Conservation (phyloP, 1,140 invertebrate genomes). For the Drosophila athabasca region DNA sequence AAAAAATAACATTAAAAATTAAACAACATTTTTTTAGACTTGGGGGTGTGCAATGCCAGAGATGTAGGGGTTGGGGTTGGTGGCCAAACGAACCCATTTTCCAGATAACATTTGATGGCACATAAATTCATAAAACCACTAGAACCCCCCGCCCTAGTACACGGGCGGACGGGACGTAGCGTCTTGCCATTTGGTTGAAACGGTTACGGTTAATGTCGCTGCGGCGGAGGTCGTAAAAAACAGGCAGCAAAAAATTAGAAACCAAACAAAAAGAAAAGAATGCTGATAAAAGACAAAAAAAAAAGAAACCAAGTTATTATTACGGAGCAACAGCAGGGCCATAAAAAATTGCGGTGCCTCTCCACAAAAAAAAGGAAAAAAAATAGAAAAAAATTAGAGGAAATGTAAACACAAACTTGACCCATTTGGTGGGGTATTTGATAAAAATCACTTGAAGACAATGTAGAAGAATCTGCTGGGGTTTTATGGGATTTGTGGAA, state of each 20-base stretch:
- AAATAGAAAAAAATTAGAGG: slow-evolving; percentile 1
- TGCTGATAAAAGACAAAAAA: slow-evolving; percentile 35
- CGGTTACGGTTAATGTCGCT: slow-evolving; percentile 75
- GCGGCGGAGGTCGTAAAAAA: slow-evolving; percentile 57
- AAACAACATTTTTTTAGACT: too few relatives aligned
- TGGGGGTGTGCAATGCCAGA: too few relatives aligned
- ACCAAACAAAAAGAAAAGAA: slow-evolving; percentile 38
- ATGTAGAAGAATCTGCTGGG: slow-evolving; percentile 5
- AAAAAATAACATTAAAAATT: too few relatives aligned
- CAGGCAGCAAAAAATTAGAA: slow-evolving; percentile 47
- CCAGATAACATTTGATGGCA: slow-evolving; percentile 73
- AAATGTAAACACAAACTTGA: slow-evolving; percentile 74
- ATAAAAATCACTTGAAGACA: slow-evolving; percentile 31
- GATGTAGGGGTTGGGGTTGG: too few relatives aligned
- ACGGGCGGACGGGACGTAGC: neutral
- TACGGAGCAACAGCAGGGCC: slow-evolving; percentile 21
- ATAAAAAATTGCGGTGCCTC: slow-evolving; percentile 48
- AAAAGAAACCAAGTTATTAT: slow-evolving; percentile 29
- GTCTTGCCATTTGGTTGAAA: slow-evolving; percentile 41
- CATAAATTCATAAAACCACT: slow-evolving; percentile 51
- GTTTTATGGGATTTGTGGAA: neutral
- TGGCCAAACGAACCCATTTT: slow-evolving; percentile 32
- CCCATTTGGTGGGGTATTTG: slow-evolving; percentile 49
- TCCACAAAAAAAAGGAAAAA: slow-evolving; percentile 6
- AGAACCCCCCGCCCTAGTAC: slow-evolving; percentile 18